Conservation (phyloP, 2,113 vertebrate genomes). For the Anseranas semipalmata region DNA sequence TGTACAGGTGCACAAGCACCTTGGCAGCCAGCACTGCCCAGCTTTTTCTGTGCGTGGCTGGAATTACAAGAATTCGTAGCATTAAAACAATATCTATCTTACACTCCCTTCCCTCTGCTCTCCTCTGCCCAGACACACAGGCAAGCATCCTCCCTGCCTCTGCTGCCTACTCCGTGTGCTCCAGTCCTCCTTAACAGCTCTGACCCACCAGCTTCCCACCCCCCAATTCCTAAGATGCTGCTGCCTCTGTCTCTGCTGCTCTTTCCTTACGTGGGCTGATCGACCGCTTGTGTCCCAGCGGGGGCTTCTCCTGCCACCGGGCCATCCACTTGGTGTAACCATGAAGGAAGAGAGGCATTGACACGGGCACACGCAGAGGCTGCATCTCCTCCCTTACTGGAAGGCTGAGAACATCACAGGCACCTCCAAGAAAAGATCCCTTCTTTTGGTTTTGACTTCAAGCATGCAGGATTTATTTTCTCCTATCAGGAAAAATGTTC, state of each 20-base stretch:
- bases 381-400: not conserved
- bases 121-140: not conserved
- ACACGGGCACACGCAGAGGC: not conserved
- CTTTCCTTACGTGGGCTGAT: not conserved
- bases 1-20: conserved; percentile 32
- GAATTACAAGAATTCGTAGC: conserved; percentile 7
- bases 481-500: not conserved
- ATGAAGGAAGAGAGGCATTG: not conserved
- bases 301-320: not conserved
- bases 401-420: not conserved
- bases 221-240: not conserved
- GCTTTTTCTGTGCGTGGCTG: not conserved
- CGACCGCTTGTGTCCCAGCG: not conserved
- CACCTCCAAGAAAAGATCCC: not conserved
- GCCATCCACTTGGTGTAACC: not conserved
- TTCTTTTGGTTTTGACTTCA: not conserved
- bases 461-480: not conserved
- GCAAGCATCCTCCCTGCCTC: not conserved
- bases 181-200: not conserved
- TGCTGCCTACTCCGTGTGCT: accelerated
- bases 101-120: not conserved
- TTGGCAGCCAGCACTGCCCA: not conserved
- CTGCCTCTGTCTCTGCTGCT: not conserved
- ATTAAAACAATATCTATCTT: not conserved
- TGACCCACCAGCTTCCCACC: not conserved